These are phyloP conservation scores for Toxotes lorentzi DNA, from an alignment of 2,797 vertebrate species.

Conservation along the genomic window DNA sequence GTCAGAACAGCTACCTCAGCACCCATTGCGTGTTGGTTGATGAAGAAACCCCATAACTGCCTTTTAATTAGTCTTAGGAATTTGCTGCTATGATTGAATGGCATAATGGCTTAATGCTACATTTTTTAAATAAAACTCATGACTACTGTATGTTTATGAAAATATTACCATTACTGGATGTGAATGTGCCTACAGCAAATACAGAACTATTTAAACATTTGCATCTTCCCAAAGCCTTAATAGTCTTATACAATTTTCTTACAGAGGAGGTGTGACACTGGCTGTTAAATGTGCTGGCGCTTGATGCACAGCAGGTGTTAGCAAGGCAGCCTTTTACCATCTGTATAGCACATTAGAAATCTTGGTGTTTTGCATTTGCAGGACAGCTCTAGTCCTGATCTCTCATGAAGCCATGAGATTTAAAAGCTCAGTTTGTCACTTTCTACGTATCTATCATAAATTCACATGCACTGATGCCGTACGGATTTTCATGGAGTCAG, in stretches of 20 bases:
- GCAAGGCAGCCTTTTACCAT: conserved; percentile 64
- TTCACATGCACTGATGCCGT: background rate
- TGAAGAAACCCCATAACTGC: background rate
- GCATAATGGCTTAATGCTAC: background rate
- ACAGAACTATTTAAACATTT: conserved; percentile 16
- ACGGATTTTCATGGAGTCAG: background rate
- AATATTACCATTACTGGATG: background rate
- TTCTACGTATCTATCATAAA: conserved; percentile 14
- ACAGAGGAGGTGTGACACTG: conserved; percentile 57
- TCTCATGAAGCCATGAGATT: conserved; percentile 16
- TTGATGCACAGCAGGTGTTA: conserved; percentile 62
- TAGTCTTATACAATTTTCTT: conserved; percentile 11
- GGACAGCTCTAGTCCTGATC: conserved; percentile 7
- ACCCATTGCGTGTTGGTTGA: background rate
- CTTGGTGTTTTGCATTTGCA: conserved; percentile 41
- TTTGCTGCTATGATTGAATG: background rate
- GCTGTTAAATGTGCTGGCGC: conserved; percentile 58
- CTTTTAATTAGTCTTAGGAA: background rate
- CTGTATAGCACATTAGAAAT: conserved; percentile 59
- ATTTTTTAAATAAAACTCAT: background rate
- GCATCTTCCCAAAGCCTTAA: conserved; percentile 41
- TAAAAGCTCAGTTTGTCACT: conserved; percentile 16
- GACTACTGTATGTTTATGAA: background rate
- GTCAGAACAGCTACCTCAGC: background rate
- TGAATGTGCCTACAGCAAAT: background rate